Evolutionary conservation across 1,140 invertebrate genomes (phyloP), one percentile per base, ranked within the genome.

Genomic region (Eurosta solidaginis): DNA sequence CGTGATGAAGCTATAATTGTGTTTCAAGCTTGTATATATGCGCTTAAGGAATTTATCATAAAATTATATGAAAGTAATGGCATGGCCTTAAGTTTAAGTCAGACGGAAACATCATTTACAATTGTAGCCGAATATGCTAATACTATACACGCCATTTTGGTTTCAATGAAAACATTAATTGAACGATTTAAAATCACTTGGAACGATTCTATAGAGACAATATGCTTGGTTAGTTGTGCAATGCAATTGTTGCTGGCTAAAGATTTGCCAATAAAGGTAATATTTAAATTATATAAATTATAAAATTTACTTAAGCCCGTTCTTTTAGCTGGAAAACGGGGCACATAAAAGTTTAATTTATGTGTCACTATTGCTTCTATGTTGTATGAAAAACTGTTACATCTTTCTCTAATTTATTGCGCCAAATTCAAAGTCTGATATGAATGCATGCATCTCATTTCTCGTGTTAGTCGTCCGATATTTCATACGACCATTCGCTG

Each of bases 141-240:
- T 86, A 59, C 91, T n/a, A 79, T 93, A 42, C 89, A 90, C 4
- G 88, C 92, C 2, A 87, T 93, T 5, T 84, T 94, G 22, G 90
- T 93, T 78, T 90, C 90, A 1, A 83, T 94, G 12, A 88, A 91
- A 7, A 88, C 89, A 0, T 86, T 94, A 25, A 92, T 94, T 0
- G 91, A 92, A 74, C 91, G 92, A 36, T 93, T 92, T 50, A 91
- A 92, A 78, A 91, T 94, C 3, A 92, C 92, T 7, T 95, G 93
- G 93, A 90, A 91, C 63, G 93, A 94, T 81, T 85, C 83, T 0
- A 82, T 87, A 2, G 85, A 88, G 77, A 85, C 83, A 10, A 86
- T 84, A 75, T 81, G 82, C 6, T 74, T 90, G 0, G 85, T 89
- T 42, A 83, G 84, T 73, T 82, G 84, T 7, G 80, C 87, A 14